Conservation (phyloP, 1,140 invertebrate genomes). For the Agrilus planipennis region DNA sequence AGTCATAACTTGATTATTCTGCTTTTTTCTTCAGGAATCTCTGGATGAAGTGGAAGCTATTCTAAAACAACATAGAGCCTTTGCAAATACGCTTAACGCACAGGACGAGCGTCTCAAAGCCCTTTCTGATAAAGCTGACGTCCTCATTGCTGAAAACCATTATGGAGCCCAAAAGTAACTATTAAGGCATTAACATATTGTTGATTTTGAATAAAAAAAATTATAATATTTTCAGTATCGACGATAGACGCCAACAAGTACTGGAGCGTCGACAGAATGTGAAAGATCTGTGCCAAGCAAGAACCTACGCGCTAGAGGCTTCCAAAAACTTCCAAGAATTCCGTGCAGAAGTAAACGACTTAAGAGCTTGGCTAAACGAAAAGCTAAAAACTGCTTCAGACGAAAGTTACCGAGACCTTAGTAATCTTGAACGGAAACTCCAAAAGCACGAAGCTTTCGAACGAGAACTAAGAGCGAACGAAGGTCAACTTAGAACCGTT, state of each 20-base stretch:
- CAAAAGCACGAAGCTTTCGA: constrained; percentile 98
- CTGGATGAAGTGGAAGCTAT: constrained; percentile 91
- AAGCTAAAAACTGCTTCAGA: constrained; percentile 86
- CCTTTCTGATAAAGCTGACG: constrained; percentile 78
- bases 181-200: too few species aligned
- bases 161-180: constrained; percentile 75
- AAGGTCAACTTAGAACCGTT: constrained; percentile 72
- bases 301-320: constrained; percentile 60
- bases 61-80: constrained; percentile 87
- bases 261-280: constrained; percentile 58
- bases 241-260: constrained; percentile 64
- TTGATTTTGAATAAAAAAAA: background rate
- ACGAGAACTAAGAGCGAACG: constrained; percentile 83
- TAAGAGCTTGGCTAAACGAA: constrained; percentile 81
- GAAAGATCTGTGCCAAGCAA: constrained; percentile 57
- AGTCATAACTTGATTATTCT: background rate
- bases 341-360: constrained; percentile 76
- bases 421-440: constrained; percentile 83
- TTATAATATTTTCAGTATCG: constrained; percentile 43
- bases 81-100: constrained; percentile 83
- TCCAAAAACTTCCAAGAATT: constrained; percentile 78
- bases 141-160: constrained; percentile 70
- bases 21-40: constrained; percentile 50
- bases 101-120: constrained; percentile 85
- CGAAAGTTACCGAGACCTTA: constrained; percentile 84